Evolutionary conservation across 2,797 vertebrate species (phyloP).

Genomic region (Epinephelus malabaricus): DNA sequence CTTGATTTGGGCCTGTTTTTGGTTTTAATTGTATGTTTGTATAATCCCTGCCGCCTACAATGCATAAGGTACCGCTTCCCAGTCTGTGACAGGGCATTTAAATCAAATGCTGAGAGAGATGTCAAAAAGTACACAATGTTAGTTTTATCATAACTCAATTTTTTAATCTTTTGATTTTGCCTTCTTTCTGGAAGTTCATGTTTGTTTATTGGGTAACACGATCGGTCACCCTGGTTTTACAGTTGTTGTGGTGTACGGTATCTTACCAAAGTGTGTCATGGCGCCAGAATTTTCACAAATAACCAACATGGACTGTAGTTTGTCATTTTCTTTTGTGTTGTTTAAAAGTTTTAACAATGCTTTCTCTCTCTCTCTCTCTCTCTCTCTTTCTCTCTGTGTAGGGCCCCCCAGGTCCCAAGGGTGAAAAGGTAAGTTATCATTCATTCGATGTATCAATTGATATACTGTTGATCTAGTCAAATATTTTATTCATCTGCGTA

Average conservation of each 20-base stretch:
- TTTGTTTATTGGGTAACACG: constrained; percentile 38
- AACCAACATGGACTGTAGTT: constrained; percentile 10
- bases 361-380: constrained; percentile 60
- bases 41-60: constrained; percentile 56
- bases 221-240: constrained; percentile 25
- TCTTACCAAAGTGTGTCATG: background rate
- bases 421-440: constrained; percentile 93
- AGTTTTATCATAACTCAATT: constrained; percentile 56
- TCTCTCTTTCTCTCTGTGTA: constrained; percentile 78
- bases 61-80: constrained; percentile 49
- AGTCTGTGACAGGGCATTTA: constrained; percentile 58
- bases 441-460: constrained; percentile 8
- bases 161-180: constrained; percentile 43
- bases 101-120: constrained; percentile 61
- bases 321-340: constrained; percentile 25
- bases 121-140: constrained; percentile 59
- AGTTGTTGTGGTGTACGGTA: constrained; percentile 12
- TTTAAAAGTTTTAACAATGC: constrained; percentile 7
- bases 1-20: constrained; percentile 72
- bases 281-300: background rate
- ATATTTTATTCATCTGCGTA: background rate
- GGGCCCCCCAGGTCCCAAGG: constrained; percentile 95
- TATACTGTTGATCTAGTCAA: background rate
- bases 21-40: constrained; percentile 77
- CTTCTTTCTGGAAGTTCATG: constrained; percentile 15